Evolutionary conservation across 1,140 invertebrate genomes (phyloP), one percentile per base, ranked within the genome.

Genomic region (Rhynchophorus ferrugineus): DNA sequence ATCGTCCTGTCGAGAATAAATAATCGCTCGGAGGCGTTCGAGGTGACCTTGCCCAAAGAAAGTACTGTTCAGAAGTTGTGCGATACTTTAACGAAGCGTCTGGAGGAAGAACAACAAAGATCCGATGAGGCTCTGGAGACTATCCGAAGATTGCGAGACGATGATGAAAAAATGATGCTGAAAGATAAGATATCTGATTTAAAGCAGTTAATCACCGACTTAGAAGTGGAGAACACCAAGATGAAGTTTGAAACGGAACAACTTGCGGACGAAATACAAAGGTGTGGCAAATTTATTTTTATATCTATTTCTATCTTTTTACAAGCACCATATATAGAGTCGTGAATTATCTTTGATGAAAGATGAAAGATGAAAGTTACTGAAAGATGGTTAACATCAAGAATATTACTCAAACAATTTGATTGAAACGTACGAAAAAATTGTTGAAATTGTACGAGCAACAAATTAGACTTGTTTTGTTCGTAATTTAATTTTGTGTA

Each of bases 171-270:
- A 22, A 34, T 56, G 13, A 49, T 53, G 19, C 35, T 59, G 19
- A 48, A 50, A 33, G 54, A 56, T 19, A 59, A 59, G 46, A 49
- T 59, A 20, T 24, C 35, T 24, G 57, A 59, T 18, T 19, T 59
- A 38, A 59, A 59, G 14, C 49, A 56, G 16, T 34, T 56, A 17
- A 38, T 59, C 14, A 56, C 44, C 3, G 50, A 59, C 34, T 33
- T 59, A 18, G 57, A 59, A 35, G 54, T 59, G 3, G 57, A 59
- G 29, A 59, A 59, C 24, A 56, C 57, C 7, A 59, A 59, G 20
- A 13, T 59, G 13, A 56, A 53, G 16, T 59, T 56, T 22, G 49
- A 59, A 41, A 37, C 43, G 39, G 54, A 59, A 29, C 57, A 59
- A 29, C 13, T 53, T 2, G 3, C 16, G 3, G 53, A 59, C 18